Base-by-base conservation (phyloP, 1,140 invertebrate species). In the Potamilus streckersoni region DNA sequence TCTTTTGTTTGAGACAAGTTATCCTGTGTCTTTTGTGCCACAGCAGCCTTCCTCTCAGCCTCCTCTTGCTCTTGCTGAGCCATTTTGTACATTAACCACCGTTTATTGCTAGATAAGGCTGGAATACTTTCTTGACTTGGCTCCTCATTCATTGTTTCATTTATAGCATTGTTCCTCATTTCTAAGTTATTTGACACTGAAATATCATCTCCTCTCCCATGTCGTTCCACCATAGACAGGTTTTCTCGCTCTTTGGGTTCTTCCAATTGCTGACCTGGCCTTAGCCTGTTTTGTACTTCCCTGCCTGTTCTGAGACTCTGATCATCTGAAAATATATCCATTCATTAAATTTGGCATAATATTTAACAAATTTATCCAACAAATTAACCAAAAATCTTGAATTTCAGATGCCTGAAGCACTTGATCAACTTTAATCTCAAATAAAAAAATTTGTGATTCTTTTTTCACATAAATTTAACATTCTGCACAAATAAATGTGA, bases 81-180 rank as follows among this genome's bases (percentile, higher is more conserved):
- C 83, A 90, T 90, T 86, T 90, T 91, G 56, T 91, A 91, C 64
- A 91, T 81, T 80, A 91, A 86, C 93, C 93, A 94, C 2, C 93
- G 92, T 81, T 93, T 92, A 85, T 94, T 93, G 71, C 89, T 85
- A 62, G 85, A 83, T 61, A 83, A 73, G 60, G 62, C 79, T 16
- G 60, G 66, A 27, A 64, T 27, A 49, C 38, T 49, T 49, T 49
- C 31, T 60, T 55, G n/a, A 68, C 31, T 27, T 65, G 49, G 38
- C 71, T 71, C 55, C 56, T 31, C 61, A 71, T 79, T 82, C 57
- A 38, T 65, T 31, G 61, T 69, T n/a, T 80, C 78, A 56, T 85
- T 85, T 17, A 81, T 74, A 31, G 79, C 77, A 69, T 84, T 83
- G 69, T 86, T 81, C 20, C 78, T 61, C 19, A 75, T 63, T 55